phyloP scores from a whole-genome alignment of 2,888 invertebrate genomes.

The Drosophila sordidula region DNA sequence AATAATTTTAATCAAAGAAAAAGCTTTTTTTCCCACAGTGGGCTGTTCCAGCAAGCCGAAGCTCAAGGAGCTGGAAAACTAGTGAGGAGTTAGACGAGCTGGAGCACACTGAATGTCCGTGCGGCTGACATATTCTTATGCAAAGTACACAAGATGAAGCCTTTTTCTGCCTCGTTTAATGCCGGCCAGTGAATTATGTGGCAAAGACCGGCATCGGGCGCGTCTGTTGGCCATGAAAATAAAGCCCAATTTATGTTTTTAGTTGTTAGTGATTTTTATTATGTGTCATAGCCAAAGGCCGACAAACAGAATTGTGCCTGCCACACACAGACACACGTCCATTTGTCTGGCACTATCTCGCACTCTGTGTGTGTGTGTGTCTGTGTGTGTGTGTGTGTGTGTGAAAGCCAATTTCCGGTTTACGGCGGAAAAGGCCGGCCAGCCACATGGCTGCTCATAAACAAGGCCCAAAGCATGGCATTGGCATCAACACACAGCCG shows the following conservation, averaged over 20 bases:
- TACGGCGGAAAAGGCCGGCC: slow-evolving; percentile 61
- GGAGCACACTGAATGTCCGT: slow-evolving; percentile 11
- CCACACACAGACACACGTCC: slow-evolving; percentile 7
- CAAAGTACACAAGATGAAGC: slow-evolving; percentile 67
- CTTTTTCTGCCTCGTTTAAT: slow-evolving; percentile 68
- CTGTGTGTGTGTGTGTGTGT: slow-evolving; percentile 33
- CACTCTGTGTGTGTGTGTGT: slow-evolving; percentile 21
- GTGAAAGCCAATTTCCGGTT: slow-evolving; percentile 69
- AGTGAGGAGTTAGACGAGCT: neutral
- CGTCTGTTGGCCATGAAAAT: slow-evolving; percentile 70
- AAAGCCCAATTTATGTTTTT: slow-evolving; percentile 79
- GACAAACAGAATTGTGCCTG: slow-evolving; percentile 31
- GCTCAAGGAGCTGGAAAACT: neutral
- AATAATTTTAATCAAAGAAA: no score
- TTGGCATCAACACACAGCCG: slow-evolving; percentile 30
- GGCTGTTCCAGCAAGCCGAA: no score
- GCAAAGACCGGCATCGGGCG: slow-evolving; percentile 18
- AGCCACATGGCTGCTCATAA: slow-evolving; percentile 40
- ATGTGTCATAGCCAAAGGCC: slow-evolving; percentile 73
- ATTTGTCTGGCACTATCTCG: slow-evolving; percentile 9
- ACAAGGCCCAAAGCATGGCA: slow-evolving; percentile 35
- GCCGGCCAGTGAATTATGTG: slow-evolving; percentile 12
- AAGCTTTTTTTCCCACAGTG: neutral
- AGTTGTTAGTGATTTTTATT: slow-evolving; percentile 80
- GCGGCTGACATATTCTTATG: slow-evolving; percentile 63